Conservation (phyloP, 2,888 invertebrate species). For the Brachycybe producta region DNA sequence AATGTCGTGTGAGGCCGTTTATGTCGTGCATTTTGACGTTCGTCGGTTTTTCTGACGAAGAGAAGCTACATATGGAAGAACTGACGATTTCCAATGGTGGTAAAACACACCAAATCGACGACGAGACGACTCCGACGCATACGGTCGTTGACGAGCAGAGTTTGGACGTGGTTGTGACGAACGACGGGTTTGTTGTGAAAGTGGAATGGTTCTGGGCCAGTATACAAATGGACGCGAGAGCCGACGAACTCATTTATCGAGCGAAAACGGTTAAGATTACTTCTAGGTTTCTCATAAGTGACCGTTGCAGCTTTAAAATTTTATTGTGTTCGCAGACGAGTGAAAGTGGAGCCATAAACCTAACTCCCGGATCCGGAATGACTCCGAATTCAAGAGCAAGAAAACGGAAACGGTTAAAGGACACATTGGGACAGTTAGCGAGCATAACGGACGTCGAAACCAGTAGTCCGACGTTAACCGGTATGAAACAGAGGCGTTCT, state of each 20-base stretch:
- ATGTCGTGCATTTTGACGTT: constrained; percentile 37
- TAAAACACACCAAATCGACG: constrained; percentile 28
- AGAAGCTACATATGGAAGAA: constrained; percentile 82
- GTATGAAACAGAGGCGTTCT: constrained; percentile 52
- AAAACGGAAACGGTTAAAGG: constrained; percentile 66
- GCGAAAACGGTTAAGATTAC: constrained; percentile 62
- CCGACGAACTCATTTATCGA: constrained; percentile 77
- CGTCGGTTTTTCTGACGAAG: constrained; percentile 77
- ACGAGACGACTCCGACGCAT: constrained; percentile 77
- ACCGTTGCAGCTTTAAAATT: too few relatives aligned
- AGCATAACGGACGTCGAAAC: constrained; percentile 17
- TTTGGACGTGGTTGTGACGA: neutral
- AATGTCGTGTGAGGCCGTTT: constrained; percentile 16
- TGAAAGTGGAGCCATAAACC: too few relatives aligned
- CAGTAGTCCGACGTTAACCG: constrained; percentile 36
- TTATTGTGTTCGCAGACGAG: too few relatives aligned
- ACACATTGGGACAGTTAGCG: constrained; percentile 46
- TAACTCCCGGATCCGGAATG: constrained; percentile 1
- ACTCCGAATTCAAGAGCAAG: constrained; percentile 40
- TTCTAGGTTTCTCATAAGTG: too few relatives aligned
- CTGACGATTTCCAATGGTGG: constrained; percentile 66
- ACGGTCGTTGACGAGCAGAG: constrained; percentile 49
- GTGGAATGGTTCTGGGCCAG: constrained; percentile 98
- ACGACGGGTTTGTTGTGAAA: constrained; percentile 56
- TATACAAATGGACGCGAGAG: constrained; percentile 86